phyloP scores from a whole-genome alignment of 2,797 vertebrate species.

The Myotis findleyi region DNA sequence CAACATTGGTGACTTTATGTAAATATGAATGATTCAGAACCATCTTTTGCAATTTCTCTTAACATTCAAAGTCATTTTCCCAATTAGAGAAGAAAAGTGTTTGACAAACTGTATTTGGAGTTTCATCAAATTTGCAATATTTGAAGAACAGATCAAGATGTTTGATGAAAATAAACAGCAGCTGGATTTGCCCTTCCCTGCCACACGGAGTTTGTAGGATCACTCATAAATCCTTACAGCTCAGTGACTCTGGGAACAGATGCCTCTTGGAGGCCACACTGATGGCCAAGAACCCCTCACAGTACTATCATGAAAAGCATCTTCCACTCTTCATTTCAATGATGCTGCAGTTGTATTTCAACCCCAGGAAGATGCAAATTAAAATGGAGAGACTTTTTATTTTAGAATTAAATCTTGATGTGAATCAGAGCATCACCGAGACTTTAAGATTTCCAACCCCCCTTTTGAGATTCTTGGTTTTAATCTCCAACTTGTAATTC shows the following conservation, averaged over 20 bases:
- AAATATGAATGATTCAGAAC: constrained; percentile 64
- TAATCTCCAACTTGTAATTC: constrained; percentile 77
- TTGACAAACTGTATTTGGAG: constrained; percentile 73
- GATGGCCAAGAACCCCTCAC: constrained; percentile 73
- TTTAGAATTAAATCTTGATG: constrained; percentile 53
- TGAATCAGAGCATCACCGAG: constrained; percentile 46
- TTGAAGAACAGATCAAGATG: constrained; percentile 81
- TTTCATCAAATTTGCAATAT: constrained; percentile 77
- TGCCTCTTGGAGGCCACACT: constrained; percentile 68
- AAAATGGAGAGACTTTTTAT: constrained; percentile 50
- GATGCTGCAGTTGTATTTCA: constrained; percentile 44
- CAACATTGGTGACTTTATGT: constrained; percentile 40
- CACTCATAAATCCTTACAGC: constrained; percentile 68
- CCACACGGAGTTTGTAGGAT: constrained; percentile 51
- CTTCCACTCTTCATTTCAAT: constrained; percentile 63
- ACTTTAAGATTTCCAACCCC: constrained; percentile 28
- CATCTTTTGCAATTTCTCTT: constrained; percentile 64
- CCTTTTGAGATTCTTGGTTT: constrained; percentile 66
- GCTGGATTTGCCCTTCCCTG: constrained; percentile 79
- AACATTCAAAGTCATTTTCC: constrained; percentile 69
- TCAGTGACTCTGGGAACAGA: constrained; percentile 70
- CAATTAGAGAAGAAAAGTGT: constrained; percentile 78
- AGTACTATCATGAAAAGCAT: constrained; percentile 55
- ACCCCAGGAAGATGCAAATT: constrained; percentile 54
- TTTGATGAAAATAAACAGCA: constrained; percentile 80